Conservation (phyloP, 1,140 invertebrate species). For the Pantala flavescens region DNA sequence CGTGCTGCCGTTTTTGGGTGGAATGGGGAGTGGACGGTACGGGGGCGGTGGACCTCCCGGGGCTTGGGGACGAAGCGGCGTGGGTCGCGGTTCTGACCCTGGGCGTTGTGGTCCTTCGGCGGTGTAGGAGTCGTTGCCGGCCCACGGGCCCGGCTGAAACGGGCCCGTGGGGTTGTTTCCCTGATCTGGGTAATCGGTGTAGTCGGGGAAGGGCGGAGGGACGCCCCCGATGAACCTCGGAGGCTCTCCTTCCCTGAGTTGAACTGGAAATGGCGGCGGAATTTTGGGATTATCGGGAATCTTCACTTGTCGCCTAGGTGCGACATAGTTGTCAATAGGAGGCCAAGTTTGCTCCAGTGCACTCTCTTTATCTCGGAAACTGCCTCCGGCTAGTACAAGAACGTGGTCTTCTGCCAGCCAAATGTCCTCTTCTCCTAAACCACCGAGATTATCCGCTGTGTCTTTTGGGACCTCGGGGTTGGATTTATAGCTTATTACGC, state of each 20-base stretch:
- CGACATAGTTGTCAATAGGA: conserved; percentile 70
- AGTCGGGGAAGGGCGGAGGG: conserved; percentile 18
- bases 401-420: conserved; percentile 83
- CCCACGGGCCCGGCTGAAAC: conserved; percentile 19
- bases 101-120: conserved; percentile 30
- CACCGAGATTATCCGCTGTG: conserved; percentile 64
- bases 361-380: conserved; percentile 34
- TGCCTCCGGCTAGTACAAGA: conserved; percentile 68
- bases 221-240: conserved; percentile 55
- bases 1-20: conserved; percentile 27
- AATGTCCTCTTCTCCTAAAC: conserved; percentile 71
- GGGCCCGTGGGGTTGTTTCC: conserved; percentile 15
- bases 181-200: conserved; percentile 24
- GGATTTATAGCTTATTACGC: conserved; percentile 64
- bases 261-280: conserved; percentile 80
- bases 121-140: conserved; percentile 29
- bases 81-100: conserved; percentile 41
- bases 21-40: conserved; percentile 37
- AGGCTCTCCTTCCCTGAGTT: conserved; percentile 66
- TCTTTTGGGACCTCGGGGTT: conserved; percentile 70
- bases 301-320: conserved; percentile 66
- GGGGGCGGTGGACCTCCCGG: conserved; percentile 16
- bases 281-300: conserved; percentile 60
- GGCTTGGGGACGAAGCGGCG: conserved; percentile 14
- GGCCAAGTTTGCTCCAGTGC: conserved; percentile 44